phyloP scores from a whole-genome alignment of 2,888 invertebrate genomes.

The Fissipunctia ypsillon region DNA sequence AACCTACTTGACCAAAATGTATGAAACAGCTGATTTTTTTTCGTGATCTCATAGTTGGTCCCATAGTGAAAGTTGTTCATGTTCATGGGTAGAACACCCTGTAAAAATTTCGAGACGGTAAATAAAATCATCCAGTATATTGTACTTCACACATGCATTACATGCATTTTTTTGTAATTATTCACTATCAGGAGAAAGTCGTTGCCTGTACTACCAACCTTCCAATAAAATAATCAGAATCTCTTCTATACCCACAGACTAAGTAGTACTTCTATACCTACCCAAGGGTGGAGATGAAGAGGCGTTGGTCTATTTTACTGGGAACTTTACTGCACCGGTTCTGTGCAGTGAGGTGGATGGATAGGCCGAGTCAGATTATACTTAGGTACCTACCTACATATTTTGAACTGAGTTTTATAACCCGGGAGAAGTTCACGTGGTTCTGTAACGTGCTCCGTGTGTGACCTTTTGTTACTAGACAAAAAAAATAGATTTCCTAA shows the following conservation, averaged over 20 bases:
- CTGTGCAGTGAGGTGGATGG: not conserved
- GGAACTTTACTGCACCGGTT: not conserved
- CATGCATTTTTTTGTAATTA: not conserved
- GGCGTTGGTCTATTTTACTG: not conserved
- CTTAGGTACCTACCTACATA: not conserved
- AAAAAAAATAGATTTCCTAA: not conserved
- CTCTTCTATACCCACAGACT: no score
- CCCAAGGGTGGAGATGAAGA: not conserved
- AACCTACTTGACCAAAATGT: no score
- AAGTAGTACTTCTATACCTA: not conserved
- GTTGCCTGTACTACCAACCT: not conserved
- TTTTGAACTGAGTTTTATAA: not conserved
- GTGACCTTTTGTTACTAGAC: slow-evolving; percentile 8
- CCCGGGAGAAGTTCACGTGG: not conserved
- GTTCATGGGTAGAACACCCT: no score
- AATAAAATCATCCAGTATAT: no score
- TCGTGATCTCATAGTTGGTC: no score
- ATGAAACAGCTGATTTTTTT: no score
- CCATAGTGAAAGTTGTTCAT: no score
- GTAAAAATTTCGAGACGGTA: no score
- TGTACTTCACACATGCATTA: not conserved
- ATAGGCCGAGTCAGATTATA: not conserved
- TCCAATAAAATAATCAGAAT: not conserved
- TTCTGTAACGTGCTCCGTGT: slow-evolving; percentile 7
- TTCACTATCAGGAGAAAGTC: not conserved